Base-by-base conservation (phyloP, 2,113 vertebrate species). In the Arothron firmamentum region DNA sequence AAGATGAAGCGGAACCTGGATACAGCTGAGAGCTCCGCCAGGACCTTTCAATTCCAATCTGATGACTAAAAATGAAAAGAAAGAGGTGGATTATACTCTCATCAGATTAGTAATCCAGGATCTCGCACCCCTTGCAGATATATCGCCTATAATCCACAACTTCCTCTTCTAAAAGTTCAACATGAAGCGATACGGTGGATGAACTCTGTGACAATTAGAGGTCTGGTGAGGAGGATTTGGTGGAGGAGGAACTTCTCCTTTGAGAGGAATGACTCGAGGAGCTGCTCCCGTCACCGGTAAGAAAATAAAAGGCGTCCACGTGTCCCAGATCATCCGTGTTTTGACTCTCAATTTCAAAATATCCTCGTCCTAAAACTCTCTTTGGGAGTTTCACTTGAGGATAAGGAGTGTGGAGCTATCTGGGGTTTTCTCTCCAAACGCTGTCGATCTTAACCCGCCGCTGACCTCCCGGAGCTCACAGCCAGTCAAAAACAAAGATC, bases 381-480 rank as follows among this genome's bases (percentile, higher is more conserved):
- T 34, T 28, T 21, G 79, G 55, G 67, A 56, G 41, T 61, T 57
- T 28, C n/a, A 47, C 2, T 57, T 20, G 23, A 42, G 60, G 59
- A 66, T 64, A 62, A 72, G 6, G 45, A 47, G 7, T 15, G 34
- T 19, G 38, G 48, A 20, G 51, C 59, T 57, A 69, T 56, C 41
- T 19, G 41, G 4, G 45, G n/a, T 31, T 72, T 78, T 52, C 65
- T 67, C 46, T 70, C 56, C n/a, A 55, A 77, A 68, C 55, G 57
- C 48, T 8, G 16, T 19, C 21, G 25, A 50, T 49, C 64, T 78
- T 72, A 79, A 85, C 80, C 79, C 69, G 73, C 62, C 15, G 47
- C 50, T 83, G 80, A 86, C 82, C 82, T 82, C 68, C 21, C 42
- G 25, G 53, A 83, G 67, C 62, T 74, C 80, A 79, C 77, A 88